Evolutionary conservation across 2,797 vertebrate species (phyloP), one percentile per base, ranked within the genome.

Genomic region (Lates japonicus): DNA sequence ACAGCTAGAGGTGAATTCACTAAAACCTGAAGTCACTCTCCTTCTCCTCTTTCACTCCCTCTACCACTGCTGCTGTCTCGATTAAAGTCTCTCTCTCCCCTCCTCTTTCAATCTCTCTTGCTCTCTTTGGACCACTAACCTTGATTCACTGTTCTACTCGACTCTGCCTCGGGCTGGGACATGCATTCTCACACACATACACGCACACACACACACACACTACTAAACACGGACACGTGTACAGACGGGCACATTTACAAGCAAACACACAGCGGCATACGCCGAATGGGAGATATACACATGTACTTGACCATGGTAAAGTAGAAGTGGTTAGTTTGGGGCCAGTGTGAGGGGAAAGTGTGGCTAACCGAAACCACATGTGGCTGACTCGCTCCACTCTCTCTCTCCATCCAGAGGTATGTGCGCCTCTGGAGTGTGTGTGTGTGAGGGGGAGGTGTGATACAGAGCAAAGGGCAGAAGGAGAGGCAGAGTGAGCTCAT

Each of bases 291-390:
- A 74, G 52, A 86, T 73, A 72, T 82, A 84, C 80, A 83, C 85
- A 80, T 83, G 87, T 89, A 92, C 78, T 84, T 85, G 78, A 87
- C 88, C 83, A 39, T 70, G 80, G 81, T 73, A 42, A 88, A 88
- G 88, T 84, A 88, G 57, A 86, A 76, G 88, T 76, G 90, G 91
- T 92, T 87, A 85, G 85, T 90, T 86, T 87, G 92, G 81, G 93
- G 93, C 90, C 93, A 62, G 52, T 13, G 70, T 44, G 67, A 87
- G 85, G 92, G 81, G 67, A 88, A 84, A 86, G 88, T 87, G 92
- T 78, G 92, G 88, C 88, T 93, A 94, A 94, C 93, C 90, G 5
- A 91, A 94, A 91, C 94, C 94, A 93, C 92, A 93, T 94, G 94
- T 90, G 90, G 90, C 88, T 88, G 86, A 78, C 81, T 64, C 25